phyloP scores from a whole-genome alignment of 2,888 invertebrate genomes.

The Sycophila texana region DNA sequence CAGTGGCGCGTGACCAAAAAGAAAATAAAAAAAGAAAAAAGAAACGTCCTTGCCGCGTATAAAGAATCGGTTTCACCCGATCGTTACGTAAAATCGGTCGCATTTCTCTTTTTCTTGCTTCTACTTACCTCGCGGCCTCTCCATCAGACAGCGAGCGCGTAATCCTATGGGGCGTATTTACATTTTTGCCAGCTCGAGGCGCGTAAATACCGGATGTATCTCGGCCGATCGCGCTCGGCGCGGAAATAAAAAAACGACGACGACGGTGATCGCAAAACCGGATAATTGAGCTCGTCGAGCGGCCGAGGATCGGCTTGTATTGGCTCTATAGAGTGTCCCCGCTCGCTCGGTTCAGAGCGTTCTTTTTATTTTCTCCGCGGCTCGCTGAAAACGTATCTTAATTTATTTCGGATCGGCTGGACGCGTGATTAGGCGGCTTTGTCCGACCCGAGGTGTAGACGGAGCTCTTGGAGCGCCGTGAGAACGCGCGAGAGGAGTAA shows the following conservation, averaged over 20 bases:
- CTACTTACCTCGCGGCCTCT: neutral
- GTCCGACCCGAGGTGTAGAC: too few species aligned
- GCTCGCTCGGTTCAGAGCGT: neutral
- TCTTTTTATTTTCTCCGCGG: neutral
- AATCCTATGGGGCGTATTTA: neutral
- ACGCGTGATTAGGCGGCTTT: too few species aligned
- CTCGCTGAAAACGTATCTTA: neutral
- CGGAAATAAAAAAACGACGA: conserved; percentile 2
- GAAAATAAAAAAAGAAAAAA: neutral
- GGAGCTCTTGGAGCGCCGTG: too few species aligned
- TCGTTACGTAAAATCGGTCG: neutral
- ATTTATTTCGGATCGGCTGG: too few species aligned
- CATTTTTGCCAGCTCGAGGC: neutral
- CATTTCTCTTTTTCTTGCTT: neutral
- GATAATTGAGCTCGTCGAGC: conserved; percentile 22
- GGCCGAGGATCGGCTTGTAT: neutral
- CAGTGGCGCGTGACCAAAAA: too few species aligned
- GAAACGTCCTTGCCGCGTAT: neutral
- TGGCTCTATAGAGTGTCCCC: neutral
- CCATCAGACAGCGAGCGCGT: neutral
- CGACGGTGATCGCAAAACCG: neutral
- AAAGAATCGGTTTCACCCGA: conserved; percentile 2
- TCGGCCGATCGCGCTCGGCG: neutral
- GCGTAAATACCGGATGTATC: conserved; percentile 2
- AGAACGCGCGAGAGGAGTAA: too few species aligned